These are phyloP conservation scores for Lates calcarifer DNA, from an alignment of 2,113 vertebrate species.

Conservation along the genomic window DNA sequence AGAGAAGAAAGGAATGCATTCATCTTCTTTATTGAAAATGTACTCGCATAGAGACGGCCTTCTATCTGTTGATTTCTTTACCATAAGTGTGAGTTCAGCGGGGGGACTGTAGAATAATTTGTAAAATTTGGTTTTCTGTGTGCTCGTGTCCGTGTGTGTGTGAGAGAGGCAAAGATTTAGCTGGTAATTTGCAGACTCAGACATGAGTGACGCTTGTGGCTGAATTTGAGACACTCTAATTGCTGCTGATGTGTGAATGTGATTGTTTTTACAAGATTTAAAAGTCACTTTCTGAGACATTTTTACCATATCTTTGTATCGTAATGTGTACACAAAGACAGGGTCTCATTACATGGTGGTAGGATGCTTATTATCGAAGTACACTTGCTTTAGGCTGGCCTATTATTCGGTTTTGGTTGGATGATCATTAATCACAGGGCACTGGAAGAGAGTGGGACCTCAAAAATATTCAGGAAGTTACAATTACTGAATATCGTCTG, in stretches of 20 bases:
- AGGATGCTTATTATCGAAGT: slow-evolving; percentile 41
- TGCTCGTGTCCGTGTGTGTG: neutral
- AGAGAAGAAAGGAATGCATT: slow-evolving; percentile 48
- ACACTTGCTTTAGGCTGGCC: neutral
- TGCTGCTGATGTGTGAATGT: slow-evolving; percentile 30
- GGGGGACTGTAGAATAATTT: slow-evolving; percentile 13
- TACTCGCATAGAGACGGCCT: slow-evolving; percentile 18
- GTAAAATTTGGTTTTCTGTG: slow-evolving; percentile 3
- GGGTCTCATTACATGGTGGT: slow-evolving; percentile 30
- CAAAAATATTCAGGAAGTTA: slow-evolving; percentile 24
- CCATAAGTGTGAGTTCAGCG: slow-evolving; percentile 16
- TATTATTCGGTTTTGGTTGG: slow-evolving; percentile 36
- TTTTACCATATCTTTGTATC: slow-evolving; percentile 24
- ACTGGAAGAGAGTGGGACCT: slow-evolving; percentile 13
- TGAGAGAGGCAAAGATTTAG: slow-evolving; percentile 7
- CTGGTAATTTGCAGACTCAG: slow-evolving; percentile 10
- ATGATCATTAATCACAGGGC: slow-evolving; percentile 22
- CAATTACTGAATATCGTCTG: slow-evolving; percentile 45
- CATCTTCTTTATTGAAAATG: slow-evolving; percentile 18
- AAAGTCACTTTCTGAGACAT: slow-evolving; percentile 29
- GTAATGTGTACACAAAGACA: slow-evolving; percentile 38
- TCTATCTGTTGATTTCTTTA: slow-evolving; percentile 49
- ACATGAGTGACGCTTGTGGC: slow-evolving; percentile 4
- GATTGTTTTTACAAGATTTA: slow-evolving; percentile 50
- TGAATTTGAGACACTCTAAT: slow-evolving; percentile 20